phyloP scores from a whole-genome alignment of 2,888 invertebrate genomes.

The Horisme vitalbata region DNA sequence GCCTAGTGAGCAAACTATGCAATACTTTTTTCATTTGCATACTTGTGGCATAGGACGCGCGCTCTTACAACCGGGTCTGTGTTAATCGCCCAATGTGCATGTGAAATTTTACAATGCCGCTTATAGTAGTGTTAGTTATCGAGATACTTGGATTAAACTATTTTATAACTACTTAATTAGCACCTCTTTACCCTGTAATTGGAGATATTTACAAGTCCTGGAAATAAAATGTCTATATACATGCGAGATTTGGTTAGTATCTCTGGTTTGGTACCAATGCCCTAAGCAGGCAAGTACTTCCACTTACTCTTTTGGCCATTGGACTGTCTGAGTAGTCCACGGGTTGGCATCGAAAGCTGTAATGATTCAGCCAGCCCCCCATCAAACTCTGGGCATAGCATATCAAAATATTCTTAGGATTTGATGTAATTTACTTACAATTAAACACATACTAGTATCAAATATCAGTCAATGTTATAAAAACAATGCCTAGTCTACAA shows the following conservation, averaged over 20 bases:
- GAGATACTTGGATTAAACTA: not conserved
- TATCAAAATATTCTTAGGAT: constrained; percentile 52
- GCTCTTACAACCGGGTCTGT: not conserved
- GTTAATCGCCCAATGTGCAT: constrained; percentile 29
- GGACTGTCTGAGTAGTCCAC: constrained; percentile 93
- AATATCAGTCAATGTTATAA: not conserved
- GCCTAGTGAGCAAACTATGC: constrained; percentile 49
- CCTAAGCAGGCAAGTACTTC: constrained; percentile 40
- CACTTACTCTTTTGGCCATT: constrained; percentile 92
- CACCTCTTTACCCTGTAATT: constrained; percentile 36
- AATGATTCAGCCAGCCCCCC: constrained; percentile 95
- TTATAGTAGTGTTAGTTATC: constrained; percentile 29
- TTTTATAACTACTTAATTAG: constrained; percentile 36
- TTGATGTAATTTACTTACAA: constrained; percentile 9
- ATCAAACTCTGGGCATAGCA: constrained; percentile 87
- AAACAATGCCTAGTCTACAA: too few species aligned
- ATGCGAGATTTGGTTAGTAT: constrained; percentile 66
- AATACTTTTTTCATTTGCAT: constrained; percentile 6
- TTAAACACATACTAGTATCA: not conserved
- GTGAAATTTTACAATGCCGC: constrained; percentile 28
- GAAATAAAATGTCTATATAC: constrained; percentile 66
- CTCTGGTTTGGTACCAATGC: constrained; percentile 40
- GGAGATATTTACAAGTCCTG: constrained; percentile 53
- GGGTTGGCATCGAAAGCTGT: constrained; percentile 95
- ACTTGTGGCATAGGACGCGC: constrained; percentile 1